Evolutionary conservation across 2,888 invertebrate species (phyloP).

Genomic region (Eucera pruinosa): DNA sequence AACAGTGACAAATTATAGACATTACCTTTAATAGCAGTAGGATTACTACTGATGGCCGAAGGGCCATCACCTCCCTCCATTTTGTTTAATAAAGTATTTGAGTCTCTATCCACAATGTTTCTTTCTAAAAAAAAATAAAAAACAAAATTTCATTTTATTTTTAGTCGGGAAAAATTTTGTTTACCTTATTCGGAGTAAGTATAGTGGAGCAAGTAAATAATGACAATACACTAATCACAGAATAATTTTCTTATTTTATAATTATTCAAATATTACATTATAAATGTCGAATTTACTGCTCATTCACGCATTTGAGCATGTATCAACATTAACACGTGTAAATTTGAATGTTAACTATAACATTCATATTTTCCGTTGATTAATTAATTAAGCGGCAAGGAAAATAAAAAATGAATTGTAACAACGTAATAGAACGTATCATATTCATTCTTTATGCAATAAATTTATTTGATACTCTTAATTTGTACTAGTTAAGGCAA

Average conservation of each 20-base stretch:
- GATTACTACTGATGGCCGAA: constrained; percentile 80
- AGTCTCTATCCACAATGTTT: constrained; percentile 38
- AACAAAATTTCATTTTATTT: constrained; percentile 22
- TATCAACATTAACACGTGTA: background rate
- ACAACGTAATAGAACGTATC: background rate
- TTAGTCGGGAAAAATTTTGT: background rate
- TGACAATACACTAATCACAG: background rate
- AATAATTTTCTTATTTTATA: background rate
- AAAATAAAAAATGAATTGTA: background rate
- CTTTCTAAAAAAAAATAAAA: constrained; percentile 49
- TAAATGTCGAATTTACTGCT: constrained; percentile 16
- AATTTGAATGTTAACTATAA: background rate
- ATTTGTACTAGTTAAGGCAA: background rate
- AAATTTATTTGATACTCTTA: background rate
- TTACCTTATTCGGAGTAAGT: background rate
- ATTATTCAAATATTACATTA: background rate
- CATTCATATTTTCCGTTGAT: background rate
- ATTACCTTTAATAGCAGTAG: constrained; percentile 80
- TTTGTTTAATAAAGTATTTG: constrained; percentile 58
- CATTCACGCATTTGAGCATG: background rate
- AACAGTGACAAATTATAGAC: constrained; percentile 4
- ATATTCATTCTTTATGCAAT: background rate
- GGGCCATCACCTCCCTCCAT: constrained; percentile 83
- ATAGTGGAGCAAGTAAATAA: background rate
- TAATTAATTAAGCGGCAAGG: constrained; percentile 1